These are phyloP conservation scores for Cygnus atratus DNA, from an alignment of 2,113 vertebrate species.

Conservation along the genomic window DNA sequence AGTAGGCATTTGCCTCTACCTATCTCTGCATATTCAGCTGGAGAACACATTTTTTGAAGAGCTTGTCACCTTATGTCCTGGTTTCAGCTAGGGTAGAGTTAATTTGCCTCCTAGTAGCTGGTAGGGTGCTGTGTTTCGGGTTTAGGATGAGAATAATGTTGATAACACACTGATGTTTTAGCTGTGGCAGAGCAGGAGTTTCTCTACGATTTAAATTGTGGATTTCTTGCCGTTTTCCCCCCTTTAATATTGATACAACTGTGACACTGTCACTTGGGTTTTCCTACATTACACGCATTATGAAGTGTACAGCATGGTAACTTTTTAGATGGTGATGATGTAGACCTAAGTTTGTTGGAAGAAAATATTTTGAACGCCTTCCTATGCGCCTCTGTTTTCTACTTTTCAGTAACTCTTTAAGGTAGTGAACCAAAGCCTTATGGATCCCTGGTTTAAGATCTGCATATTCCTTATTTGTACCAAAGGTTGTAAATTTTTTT, in stretches of 20 bases:
- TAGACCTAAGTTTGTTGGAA: not conserved
- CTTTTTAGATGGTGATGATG: not conserved
- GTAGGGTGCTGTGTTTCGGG: too few species aligned
- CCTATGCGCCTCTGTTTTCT: fast-evolving
- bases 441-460: not conserved
- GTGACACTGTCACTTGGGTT: not conserved
- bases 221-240: not conserved
- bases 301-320: not conserved
- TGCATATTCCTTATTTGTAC: not conserved
- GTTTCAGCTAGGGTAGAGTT: too few species aligned
- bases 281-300: too few species aligned
- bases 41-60: not conserved
- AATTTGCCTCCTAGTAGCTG: too few species aligned
- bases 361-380: not conserved
- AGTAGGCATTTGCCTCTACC: not conserved
- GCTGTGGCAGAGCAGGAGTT: too few species aligned
- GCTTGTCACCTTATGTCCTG: not conserved
- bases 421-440: not conserved
- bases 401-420: not conserved
- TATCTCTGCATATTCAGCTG: not conserved
- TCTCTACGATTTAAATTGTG: not conserved
- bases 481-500: not conserved
- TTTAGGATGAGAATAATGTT: too few species aligned
- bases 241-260: not conserved
- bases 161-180: too few species aligned